These are phyloP conservation scores for Sarcophaga carnaria DNA, from an alignment of 2,888 invertebrate genomes.

Conservation along the genomic window DNA sequence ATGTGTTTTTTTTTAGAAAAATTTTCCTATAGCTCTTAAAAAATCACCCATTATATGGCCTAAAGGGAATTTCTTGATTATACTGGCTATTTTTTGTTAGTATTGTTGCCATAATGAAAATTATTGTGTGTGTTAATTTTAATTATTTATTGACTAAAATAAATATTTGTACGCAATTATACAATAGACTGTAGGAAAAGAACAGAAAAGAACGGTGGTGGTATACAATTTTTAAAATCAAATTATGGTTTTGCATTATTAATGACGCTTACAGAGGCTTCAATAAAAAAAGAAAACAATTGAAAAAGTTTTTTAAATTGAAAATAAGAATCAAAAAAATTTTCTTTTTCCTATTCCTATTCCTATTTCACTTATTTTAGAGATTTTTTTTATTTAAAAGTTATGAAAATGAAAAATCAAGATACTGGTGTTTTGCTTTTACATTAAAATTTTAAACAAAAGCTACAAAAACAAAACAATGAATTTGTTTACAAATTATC, in stretches of 20 bases:
- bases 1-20: too few relatives aligned
- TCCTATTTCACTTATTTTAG: not conserved
- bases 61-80: conserved; percentile 9
- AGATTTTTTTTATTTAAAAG: not conserved
- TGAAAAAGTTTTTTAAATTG: too few relatives aligned
- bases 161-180: conserved; percentile 45
- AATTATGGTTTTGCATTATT: conserved; percentile 24
- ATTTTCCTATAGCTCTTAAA: too few relatives aligned
- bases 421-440: too few relatives aligned
- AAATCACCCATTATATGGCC: too few relatives aligned
- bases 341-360: too few relatives aligned
- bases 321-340: not conserved
- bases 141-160: conserved; percentile 55
- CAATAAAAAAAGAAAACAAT: too few relatives aligned
- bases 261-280: too few relatives aligned
- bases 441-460: too few relatives aligned
- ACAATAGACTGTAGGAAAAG: not conserved
- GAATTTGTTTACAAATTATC: too few relatives aligned
- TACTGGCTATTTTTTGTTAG: conserved; percentile 12
- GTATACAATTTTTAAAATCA: conserved; percentile 2
- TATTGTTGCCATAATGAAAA: conserved; percentile 16
- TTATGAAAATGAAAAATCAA: too few relatives aligned
- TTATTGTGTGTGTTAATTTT: conserved; percentile 61
- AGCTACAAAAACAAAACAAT: too few relatives aligned
- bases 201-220: conserved; percentile 2